Percentiles rank a stretch among this genome's conserved stretches.
Evolutionary conservation across 2,113 vertebrate species (phyloP).

Genomic region (Uria lomvia): DNA sequence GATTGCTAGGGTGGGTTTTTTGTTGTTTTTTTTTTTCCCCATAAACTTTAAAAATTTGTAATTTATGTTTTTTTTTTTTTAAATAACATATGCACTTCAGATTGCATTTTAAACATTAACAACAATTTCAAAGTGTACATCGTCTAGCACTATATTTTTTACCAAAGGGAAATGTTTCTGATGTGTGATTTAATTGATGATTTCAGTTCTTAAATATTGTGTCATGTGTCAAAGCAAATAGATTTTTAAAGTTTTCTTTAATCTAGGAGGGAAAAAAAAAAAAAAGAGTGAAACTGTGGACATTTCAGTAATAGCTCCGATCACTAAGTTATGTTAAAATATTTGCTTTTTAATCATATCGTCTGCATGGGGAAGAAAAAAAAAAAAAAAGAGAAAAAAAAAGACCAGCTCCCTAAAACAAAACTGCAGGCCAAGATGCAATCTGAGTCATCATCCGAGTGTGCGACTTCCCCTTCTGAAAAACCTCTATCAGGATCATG

Average conservation of each 20-base stretch:
- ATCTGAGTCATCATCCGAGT: constrained; percentile 61
- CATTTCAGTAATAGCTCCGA: constrained; percentile 72
- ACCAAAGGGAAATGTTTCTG: constrained; percentile 69
- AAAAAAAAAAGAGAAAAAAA: background rate
- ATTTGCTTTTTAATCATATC: constrained; percentile 74
- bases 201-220: constrained; percentile 69
- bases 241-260: constrained; percentile 74
- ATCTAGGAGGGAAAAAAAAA: constrained; percentile 66
- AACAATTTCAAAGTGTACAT: constrained; percentile 69
- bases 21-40: background rate
- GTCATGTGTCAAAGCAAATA: constrained; percentile 71
- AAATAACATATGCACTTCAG: constrained; percentile 56
- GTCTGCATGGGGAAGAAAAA: background rate
- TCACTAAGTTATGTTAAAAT: constrained; percentile 66
- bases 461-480: background rate
- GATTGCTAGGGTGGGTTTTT: background rate
- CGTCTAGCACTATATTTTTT: constrained; percentile 68
- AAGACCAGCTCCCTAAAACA: constrained; percentile 64
- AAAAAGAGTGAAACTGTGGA: constrained; percentile 70
- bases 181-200: constrained; percentile 70
- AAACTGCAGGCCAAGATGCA: constrained; percentile 69
- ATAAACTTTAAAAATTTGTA: constrained; percentile 60
- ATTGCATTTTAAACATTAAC: constrained; percentile 64
- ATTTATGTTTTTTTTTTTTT: constrained; percentile 26
- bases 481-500: constrained; percentile 44